Conservation (phyloP, 2,113 vertebrate genomes). For the Pseudopipra pipra region DNA sequence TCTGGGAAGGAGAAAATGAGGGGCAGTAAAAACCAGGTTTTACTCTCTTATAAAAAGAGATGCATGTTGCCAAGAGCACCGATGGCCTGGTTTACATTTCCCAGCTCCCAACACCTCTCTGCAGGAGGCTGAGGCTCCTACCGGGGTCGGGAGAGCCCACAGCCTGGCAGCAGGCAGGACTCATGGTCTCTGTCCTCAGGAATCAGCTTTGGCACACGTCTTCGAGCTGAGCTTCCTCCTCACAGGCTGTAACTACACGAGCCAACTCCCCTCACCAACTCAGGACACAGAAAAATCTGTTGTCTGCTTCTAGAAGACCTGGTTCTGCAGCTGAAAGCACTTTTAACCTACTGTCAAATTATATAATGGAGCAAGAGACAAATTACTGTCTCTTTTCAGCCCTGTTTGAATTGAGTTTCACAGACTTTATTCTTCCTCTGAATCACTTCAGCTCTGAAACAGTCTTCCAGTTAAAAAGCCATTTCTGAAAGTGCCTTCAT, state of each 20-base stretch:
- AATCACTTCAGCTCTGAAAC: not conserved
- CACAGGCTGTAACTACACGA: not conserved
- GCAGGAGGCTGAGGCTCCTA: not conserved
- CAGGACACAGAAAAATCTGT: not conserved
- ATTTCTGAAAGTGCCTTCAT: not conserved
- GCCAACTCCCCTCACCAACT: not conserved
- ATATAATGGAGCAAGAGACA: not conserved
- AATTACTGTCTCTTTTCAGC: not conserved
- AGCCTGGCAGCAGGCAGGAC: not conserved
- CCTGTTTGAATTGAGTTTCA: not conserved
- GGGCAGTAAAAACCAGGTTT: not conserved
- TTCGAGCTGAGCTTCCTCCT: not conserved
- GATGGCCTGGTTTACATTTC: not conserved
- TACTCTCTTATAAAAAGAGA: not conserved
- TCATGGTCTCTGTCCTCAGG: not conserved
- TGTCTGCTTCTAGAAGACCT: not conserved
- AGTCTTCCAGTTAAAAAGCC: slow-evolving; percentile 6
- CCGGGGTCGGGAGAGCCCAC: accelerated
- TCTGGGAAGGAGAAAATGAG: not conserved
- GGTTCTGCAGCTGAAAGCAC: not conserved
- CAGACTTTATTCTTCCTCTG: not conserved
- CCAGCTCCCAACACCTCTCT: not conserved
- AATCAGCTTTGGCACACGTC: not conserved
- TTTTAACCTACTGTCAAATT: not conserved
- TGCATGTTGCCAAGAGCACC: not conserved